These are phyloP conservation scores for Cyrtonyx montezumae DNA, from an alignment of 2,113 vertebrate genomes.

Conservation along the genomic window DNA sequence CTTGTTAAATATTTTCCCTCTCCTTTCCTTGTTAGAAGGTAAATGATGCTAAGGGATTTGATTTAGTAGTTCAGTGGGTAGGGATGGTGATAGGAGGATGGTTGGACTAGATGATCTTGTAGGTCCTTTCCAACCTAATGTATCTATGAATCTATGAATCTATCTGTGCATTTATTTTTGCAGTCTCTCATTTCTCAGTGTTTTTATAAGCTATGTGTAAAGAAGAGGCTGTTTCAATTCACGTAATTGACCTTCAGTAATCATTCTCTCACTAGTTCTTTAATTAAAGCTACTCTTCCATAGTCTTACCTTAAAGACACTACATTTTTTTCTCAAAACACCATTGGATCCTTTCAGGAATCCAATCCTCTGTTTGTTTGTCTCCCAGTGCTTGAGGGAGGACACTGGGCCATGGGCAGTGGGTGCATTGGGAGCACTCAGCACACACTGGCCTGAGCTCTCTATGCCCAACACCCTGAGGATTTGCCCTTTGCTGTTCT, in stretches of 20 bases:
- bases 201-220: fast-evolving
- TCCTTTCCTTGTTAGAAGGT: not conserved
- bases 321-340: not conserved
- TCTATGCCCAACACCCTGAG: not conserved
- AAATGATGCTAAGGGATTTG: no score
- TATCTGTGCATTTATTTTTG: not conserved
- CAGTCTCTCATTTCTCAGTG: not conserved
- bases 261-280: not conserved
- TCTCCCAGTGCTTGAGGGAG: not conserved
- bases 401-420: fast-evolving
- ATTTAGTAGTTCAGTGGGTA: no score
- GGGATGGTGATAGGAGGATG: no score
- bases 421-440: fast-evolving
- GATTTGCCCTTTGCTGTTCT: not conserved
- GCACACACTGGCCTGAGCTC: not conserved
- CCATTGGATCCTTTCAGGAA: not conserved
- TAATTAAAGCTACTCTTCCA: not conserved
- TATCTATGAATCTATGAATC: no score
- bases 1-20: not conserved
- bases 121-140: no score
- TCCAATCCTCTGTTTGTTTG: fast-evolving
- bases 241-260: not conserved
- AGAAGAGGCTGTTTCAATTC: not conserved
- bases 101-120: no score
- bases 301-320: not conserved